Conservation (phyloP, 2,113 vertebrate genomes). For the Cynopterus brachyotis region DNA sequence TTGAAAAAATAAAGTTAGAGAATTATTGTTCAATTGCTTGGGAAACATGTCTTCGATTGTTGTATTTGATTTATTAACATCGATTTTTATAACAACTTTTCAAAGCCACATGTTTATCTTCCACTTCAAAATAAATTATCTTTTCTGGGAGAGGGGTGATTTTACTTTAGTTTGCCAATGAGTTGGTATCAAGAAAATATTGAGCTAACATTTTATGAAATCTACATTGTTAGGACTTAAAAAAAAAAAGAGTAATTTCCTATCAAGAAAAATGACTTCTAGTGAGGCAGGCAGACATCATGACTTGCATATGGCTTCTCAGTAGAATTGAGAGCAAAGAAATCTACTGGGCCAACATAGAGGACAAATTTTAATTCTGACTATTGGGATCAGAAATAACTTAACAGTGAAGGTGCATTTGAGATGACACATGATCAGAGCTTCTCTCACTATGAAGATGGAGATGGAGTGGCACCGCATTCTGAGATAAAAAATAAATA, state of each 20-base stretch:
- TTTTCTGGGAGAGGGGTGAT: background rate
- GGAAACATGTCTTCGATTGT: background rate
- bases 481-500: background rate
- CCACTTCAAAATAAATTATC: constrained; percentile 35
- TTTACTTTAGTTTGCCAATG: constrained; percentile 18
- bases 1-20: constrained; percentile 38
- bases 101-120: constrained; percentile 26
- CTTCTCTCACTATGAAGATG: background rate
- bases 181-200: background rate
- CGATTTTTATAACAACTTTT: constrained; percentile 42
- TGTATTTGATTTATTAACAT: constrained; percentile 61
- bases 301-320: background rate
- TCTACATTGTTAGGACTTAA: background rate
- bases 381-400: background rate
- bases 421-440: background rate
- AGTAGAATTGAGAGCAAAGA: background rate
- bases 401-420: background rate
- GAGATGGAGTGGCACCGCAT: background rate
- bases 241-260: constrained; percentile 24
- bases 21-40: constrained; percentile 41
- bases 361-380: background rate
- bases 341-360: background rate
- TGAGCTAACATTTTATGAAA: background rate
- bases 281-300: background rate
- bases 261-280: background rate